Evolutionary conservation across 2,888 invertebrate species (phyloP), one percentile per base, ranked within the genome.

Genomic region (Tiliacea aurago): DNA sequence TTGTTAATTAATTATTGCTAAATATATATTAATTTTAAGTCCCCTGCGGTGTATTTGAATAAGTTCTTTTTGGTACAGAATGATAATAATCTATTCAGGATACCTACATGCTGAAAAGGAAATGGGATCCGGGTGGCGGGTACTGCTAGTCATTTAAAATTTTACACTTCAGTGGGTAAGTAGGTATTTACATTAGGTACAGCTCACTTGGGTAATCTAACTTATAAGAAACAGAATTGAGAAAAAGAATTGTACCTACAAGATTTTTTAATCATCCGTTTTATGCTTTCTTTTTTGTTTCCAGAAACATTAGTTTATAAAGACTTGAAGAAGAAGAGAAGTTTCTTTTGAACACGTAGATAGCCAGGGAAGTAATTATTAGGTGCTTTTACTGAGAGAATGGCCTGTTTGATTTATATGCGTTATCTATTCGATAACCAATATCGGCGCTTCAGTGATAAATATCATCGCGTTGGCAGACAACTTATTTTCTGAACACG

Each of bases 391-490:
- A 23, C 23, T 55, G 49, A 49, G 37, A 77, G n/a, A 67, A 63
- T 78, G 15, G 13, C 65, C 4, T 45, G 28, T 58, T 53, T 45
- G 62, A 79, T 80, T 73, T 70, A 43, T 73, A 73, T 75, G 84
- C 86, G 88, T 92, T 94, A 93, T 93, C 95, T 91, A 76, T 84
- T 83, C 87, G 94, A 95, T 95, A 95, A 91, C 89, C 86, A 88
- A 87, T 92, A 93, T 92, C 91, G 88, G 78, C 79, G 81, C 84
- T 89, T 88, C 84, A 87, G 88, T 88, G 89, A 91, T 93, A 93
- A 65, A 65, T 61, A 80, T 91, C 91, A 83, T 64, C 37, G 68
- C 37, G 56, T 58, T 45, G n/a, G 28, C 20, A 41, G 41, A 53
- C 67, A 20, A 56, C 59, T 20, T 23, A 62, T 65, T 65, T 59